Conservation (phyloP, 2,797 vertebrate genomes). For the Trachurus trachurus region DNA sequence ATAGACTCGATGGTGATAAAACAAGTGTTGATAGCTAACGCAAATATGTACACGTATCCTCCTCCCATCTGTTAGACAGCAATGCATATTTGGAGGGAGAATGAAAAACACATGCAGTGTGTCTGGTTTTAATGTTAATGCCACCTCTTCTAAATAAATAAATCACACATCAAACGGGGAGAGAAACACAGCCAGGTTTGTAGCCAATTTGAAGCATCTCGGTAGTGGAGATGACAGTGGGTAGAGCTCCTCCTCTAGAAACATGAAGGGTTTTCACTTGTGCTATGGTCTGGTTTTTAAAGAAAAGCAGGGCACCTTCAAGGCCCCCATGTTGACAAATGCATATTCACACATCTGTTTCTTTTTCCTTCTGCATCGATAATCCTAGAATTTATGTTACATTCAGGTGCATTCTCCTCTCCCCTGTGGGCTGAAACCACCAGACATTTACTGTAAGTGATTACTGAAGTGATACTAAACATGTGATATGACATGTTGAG, state of each 20-base stretch:
- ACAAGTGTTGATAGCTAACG: constrained; percentile 41
- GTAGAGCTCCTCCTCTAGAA: background rate
- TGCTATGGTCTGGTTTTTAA: background rate
- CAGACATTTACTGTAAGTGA: background rate
- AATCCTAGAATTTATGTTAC: background rate
- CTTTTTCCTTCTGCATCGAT: background rate
- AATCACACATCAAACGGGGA: constrained; percentile 32
- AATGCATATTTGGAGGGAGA: constrained; percentile 41
- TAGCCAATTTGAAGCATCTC: background rate
- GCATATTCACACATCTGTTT: background rate
- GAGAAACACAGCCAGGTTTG: background rate
- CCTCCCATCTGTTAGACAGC: constrained; percentile 51
- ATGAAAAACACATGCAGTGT: constrained; percentile 34
- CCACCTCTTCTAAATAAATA: constrained; percentile 41
- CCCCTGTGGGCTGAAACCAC: background rate
- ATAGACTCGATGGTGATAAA: constrained; percentile 30
- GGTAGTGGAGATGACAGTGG: background rate
- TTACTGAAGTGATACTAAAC: background rate
- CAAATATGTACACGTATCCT: constrained; percentile 36
- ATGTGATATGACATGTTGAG: background rate
- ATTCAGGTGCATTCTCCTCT: background rate
- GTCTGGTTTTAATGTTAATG: constrained; percentile 48
- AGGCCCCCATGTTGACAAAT: background rate
- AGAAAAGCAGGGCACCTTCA: background rate
- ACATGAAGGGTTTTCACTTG: background rate